Percentiles rank a stretch among this genome's conserved stretches.
phyloP scores from a whole-genome alignment of 2,888 invertebrate genomes.

The Zhuqinia jingwanae region DNA sequence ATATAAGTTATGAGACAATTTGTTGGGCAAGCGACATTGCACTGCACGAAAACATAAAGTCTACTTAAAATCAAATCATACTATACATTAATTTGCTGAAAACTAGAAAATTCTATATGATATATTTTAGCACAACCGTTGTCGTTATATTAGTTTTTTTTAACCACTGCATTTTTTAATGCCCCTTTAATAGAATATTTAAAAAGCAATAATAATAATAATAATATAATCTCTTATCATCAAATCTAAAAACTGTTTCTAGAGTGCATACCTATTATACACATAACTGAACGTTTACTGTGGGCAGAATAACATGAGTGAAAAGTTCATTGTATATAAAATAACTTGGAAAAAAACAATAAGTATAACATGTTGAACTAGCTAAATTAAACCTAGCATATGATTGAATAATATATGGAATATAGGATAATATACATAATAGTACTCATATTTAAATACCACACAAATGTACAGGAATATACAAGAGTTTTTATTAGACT shows the following conservation, averaged over 20 bases:
- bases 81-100: not conserved
- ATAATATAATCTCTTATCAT: not conserved
- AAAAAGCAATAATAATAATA: not conserved
- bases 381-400: not conserved
- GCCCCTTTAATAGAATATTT: conserved; percentile 11
- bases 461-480: conserved; percentile 20
- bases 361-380: too few relatives aligned
- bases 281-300: too few relatives aligned
- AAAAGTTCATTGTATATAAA: too few relatives aligned
- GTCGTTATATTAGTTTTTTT: not conserved
- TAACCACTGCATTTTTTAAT: conserved; percentile 6
- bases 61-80: conserved; percentile 16
- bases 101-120: conserved; percentile 39
- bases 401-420: conserved; percentile 4
- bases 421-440: conserved; percentile 16
- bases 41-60: conserved; percentile 13
- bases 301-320: too few relatives aligned
- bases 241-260: too few relatives aligned
- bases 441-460: not conserved
- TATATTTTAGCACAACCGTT: conserved; percentile 59
- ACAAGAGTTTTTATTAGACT: not conserved
- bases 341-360: too few relatives aligned
- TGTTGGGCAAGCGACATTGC: conserved; percentile 50
- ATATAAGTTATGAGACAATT: conserved; percentile 29
- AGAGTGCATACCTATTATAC: too few relatives aligned